Evolutionary conservation across 2,888 invertebrate species (phyloP), one percentile per base, ranked within the genome.

Genomic region (Lasioglossum zephyrum): DNA sequence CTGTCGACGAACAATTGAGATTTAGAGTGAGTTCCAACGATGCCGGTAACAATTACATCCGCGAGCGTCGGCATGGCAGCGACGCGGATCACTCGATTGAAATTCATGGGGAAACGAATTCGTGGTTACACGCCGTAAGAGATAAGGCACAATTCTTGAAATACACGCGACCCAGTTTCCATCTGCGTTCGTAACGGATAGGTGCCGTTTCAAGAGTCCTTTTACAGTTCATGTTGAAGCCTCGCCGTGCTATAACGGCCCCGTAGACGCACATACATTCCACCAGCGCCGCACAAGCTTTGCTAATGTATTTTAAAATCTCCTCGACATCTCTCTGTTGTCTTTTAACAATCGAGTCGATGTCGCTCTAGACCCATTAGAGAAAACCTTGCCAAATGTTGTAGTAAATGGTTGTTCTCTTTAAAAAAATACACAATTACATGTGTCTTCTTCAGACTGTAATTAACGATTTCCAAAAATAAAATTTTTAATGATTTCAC

Each of bases 61-160:
- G 87, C 84, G 82, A 78, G 82, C 86, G 84, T 76, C 84, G 79
- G 69, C 57, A 73, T 72, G 79, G 84, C 77, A 77, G 44, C 78
- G 41, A 70, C 39, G 69, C 69, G 69, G 84, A 72, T 77, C 73
- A 63, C 80, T 81, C 91, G 82, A 91, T 91, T 91, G 91, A 89
- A 91, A 91, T 91, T 91, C 91, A 91, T 87, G 87, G 88, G 82
- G 79, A 87, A 89, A 89, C 88, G 86, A 91, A 91, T 89, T 91
- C 92, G 84, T 85, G 87, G 87, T 86, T 87, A 88, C 87, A 85
- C 88, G 86, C 82, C 87, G 88, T 85, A 84, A 88, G 86, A 92
- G 92, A 92, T 92, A 90, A 92, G 91, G 87, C 86, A 90, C 85
- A 85, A 90, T 89, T 87, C 89, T 89, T 82, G 86, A 90, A 90